Base-by-base conservation (phyloP, 2,797 vertebrate genomes). In the Cirrhinus mrigala region DNA sequence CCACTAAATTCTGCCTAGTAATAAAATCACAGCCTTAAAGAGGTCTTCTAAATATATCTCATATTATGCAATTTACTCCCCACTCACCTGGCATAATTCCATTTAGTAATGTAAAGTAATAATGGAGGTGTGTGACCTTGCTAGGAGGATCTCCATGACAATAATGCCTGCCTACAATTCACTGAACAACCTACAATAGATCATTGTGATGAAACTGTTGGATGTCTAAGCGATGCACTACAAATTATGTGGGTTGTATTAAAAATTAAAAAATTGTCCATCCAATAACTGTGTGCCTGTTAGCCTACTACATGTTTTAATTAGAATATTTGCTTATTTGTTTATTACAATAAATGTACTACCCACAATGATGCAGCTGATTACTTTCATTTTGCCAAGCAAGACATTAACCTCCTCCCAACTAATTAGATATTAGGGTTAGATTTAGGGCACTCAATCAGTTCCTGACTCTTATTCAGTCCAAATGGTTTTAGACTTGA, bases 1-100 rank as follows among this genome's bases (percentile, higher is more conserved):
- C 75, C 54, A 58, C 54, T 27, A 11, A 46, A 60, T 52, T 68
- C 78, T 66, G 62, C 62, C 46, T 37, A 22, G 60, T 29, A 58
- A 78, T 60, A 77, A 60, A 40, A 44, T 27, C 69, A 15, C 69
- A 24, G 27, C 48, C n/a, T 27, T 75, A 56, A 20, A 54, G 24
- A 80, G 44, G 18, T 66, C 24, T 46, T 50, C 60, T 79, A 48
- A 79, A 79, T 46, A 48, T 79, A 66, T 66, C 62, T 48, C 11
- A 16, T 44, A 66, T 80, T 52, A 68, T 68, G 60, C 12, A 80
- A 52, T 50, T 80, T 50, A 29, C 44, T 68, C 62, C 60, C 40
- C 78, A 44, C 56, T 44, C 76, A 50, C 27, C 18, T 52, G 78
- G 78, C 62, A 66, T 29, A 9, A 50, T 15, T 68, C 78, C 78